Evolutionary conservation across 2,797 vertebrate genomes (phyloP).

Genomic region (Iguana delicatissima): DNA sequence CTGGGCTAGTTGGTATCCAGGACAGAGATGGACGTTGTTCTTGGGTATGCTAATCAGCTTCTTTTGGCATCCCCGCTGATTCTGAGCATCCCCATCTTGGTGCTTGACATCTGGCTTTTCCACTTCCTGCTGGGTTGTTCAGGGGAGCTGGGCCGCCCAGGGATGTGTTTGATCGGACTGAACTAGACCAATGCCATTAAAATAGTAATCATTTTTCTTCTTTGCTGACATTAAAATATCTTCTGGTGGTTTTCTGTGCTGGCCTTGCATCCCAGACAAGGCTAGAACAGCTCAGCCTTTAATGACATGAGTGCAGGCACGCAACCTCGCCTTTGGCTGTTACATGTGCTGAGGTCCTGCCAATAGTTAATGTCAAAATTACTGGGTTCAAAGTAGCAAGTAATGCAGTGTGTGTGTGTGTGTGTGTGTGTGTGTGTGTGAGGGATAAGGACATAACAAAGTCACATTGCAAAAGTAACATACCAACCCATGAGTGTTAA

Average conservation of each 20-base stretch:
- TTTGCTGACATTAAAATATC: neutral
- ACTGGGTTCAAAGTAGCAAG: too few species aligned
- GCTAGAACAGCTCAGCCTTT: neutral
- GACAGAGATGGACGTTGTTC: neutral
- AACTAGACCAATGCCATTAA: conserved; percentile 3
- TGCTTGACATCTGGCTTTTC: neutral
- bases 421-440: too few species aligned
- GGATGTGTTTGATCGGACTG: conserved; percentile 8
- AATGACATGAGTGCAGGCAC: neutral
- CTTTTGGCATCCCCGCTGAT: neutral
- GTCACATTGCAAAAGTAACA: too few species aligned
- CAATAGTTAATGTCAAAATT: neutral
- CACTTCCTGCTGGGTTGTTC: neutral
- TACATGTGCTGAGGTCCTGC: too few species aligned
- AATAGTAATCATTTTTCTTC: conserved; percentile 16
- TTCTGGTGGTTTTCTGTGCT: neutral
- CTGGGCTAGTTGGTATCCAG: neutral
- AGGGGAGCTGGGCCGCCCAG: neutral
- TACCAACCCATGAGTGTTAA: too few species aligned
- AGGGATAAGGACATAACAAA: too few species aligned
- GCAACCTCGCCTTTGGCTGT: too few species aligned
- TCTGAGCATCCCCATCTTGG: neutral
- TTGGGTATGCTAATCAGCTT: neutral
- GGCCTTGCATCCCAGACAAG: neutral
- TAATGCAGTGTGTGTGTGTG: too few species aligned